These are phyloP conservation scores for Caenorhabditis doughertyi DNA, from an alignment of 2,888 invertebrate species.

Conservation along the genomic window DNA sequence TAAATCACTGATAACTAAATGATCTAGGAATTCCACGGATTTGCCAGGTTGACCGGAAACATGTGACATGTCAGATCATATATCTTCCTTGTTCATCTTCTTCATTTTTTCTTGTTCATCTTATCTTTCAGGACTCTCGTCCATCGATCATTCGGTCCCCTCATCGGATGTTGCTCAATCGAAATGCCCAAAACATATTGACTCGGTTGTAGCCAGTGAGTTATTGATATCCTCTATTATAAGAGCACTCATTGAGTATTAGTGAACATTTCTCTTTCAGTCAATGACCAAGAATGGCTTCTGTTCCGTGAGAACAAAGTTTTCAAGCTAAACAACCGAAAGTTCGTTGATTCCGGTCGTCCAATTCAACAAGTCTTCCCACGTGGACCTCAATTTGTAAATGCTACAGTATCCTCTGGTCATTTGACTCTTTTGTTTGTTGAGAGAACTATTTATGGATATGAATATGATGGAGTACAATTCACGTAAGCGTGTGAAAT, in stretches of 20 bases:
- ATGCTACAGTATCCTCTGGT: slow-evolving; percentile 76
- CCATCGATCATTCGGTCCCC: slow-evolving; percentile 30
- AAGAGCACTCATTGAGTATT: neutral
- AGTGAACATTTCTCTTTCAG: slow-evolving; percentile 56
- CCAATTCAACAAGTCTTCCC: slow-evolving; percentile 76
- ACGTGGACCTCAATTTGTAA: slow-evolving; percentile 75
- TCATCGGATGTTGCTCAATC: slow-evolving; percentile 34
- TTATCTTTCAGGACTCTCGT: slow-evolving; percentile 56
- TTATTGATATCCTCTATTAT: too few species aligned
- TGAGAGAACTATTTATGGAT: slow-evolving; percentile 78
- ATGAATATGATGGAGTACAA: slow-evolving; percentile 71
- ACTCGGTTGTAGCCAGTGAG: slow-evolving; percentile 68
- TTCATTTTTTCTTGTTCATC: slow-evolving; percentile 30
- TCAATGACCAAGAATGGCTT: slow-evolving; percentile 67
- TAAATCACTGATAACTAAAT: too few species aligned
- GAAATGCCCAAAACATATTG: slow-evolving; percentile 69
- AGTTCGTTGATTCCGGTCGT: slow-evolving; percentile 67
- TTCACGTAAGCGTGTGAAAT: slow-evolving; percentile 63
- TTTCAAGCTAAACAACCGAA: slow-evolving; percentile 65
- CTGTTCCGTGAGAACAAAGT: slow-evolving; percentile 73
- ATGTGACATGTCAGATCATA: slow-evolving; percentile 37
- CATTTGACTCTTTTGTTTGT: slow-evolving; percentile 73
- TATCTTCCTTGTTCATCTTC: slow-evolving; percentile 25
- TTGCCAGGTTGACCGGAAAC: slow-evolving; percentile 39
- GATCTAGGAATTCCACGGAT: neutral